A percentile compares a stretch with the other conserved stretches of the same genome.
These are phyloP conservation scores for Heloderma charlesbogerti DNA, from an alignment of 2,113 vertebrate species.

Conservation along the genomic window DNA sequence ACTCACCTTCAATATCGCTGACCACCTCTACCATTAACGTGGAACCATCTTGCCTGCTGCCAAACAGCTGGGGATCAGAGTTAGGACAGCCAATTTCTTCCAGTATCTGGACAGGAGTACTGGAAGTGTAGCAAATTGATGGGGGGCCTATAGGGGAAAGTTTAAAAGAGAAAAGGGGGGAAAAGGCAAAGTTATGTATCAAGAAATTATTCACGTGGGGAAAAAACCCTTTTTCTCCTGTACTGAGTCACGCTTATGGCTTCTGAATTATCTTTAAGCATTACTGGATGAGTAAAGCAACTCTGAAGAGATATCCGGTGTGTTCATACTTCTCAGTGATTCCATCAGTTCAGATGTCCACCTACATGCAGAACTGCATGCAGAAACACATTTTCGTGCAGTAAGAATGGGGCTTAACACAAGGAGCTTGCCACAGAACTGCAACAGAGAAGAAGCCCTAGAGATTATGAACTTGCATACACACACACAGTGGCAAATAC, in stretches of 20 bases:
- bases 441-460: neutral
- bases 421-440: neutral
- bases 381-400: neutral
- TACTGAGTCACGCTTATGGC: neutral
- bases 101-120: constrained; percentile 68
- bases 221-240: neutral
- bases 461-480: neutral
- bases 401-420: neutral
- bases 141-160: constrained; percentile 67
- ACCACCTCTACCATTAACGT: constrained; percentile 65
- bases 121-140: constrained; percentile 72
- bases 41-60: constrained; percentile 74
- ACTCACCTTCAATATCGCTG: constrained; percentile 71
- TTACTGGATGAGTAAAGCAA: neutral
- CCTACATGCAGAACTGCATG: neutral
- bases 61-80: constrained; percentile 73
- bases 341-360: constrained; percentile 55
- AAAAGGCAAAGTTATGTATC: constrained; percentile 9
- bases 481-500: neutral
- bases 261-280: neutral
- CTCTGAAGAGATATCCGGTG: neutral
- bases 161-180: neutral
- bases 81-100: constrained; percentile 75
- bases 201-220: neutral
- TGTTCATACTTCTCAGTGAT: constrained; percentile 23